phyloP scores from a whole-genome alignment of 2,888 invertebrate genomes.

The Brachycybe producta region DNA sequence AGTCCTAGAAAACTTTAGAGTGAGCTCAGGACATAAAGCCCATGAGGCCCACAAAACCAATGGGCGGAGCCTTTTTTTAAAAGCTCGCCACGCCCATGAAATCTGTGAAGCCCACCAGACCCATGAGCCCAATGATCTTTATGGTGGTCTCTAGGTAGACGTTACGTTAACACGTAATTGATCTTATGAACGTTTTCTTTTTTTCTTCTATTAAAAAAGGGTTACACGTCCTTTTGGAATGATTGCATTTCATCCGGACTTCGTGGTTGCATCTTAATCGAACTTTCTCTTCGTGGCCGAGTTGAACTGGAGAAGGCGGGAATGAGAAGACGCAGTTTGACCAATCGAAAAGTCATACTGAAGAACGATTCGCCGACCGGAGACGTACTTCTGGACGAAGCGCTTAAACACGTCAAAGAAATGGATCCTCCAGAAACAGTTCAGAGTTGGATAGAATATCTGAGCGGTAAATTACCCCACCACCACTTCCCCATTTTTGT shows the following conservation, averaged over 20 bases:
- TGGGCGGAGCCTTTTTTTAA: too few species aligned
- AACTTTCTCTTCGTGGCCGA: constrained; percentile 84
- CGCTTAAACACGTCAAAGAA: constrained; percentile 94
- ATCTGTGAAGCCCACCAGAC: too few species aligned
- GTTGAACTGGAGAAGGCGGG: constrained; percentile 94
- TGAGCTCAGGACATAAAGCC: too few species aligned
- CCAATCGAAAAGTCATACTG: constrained; percentile 68
- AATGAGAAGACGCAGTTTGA: constrained; percentile 81
- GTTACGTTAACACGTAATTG: too few species aligned
- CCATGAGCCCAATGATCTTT: too few species aligned
- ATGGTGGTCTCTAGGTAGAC: too few species aligned
- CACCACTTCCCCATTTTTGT: background rate
- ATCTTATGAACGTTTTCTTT: too few species aligned
- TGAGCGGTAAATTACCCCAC: constrained; percentile 57
- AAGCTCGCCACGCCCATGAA: too few species aligned
- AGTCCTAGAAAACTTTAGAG: too few species aligned
- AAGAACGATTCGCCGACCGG: constrained; percentile 89
- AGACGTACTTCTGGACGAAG: constrained; percentile 77
- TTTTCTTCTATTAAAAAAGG: too few species aligned
- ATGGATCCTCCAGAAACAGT: constrained; percentile 95
- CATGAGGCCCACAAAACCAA: too few species aligned
- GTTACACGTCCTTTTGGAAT: constrained; percentile 99
- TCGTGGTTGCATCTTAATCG: constrained; percentile 95
- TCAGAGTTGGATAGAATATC: constrained; percentile 98
- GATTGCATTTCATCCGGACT: constrained; percentile 99